Percentiles rank a stretch among this genome's conserved stretches.
Conservation (phyloP, 2,888 invertebrate species). For the Druceiella hillmani region DNA sequence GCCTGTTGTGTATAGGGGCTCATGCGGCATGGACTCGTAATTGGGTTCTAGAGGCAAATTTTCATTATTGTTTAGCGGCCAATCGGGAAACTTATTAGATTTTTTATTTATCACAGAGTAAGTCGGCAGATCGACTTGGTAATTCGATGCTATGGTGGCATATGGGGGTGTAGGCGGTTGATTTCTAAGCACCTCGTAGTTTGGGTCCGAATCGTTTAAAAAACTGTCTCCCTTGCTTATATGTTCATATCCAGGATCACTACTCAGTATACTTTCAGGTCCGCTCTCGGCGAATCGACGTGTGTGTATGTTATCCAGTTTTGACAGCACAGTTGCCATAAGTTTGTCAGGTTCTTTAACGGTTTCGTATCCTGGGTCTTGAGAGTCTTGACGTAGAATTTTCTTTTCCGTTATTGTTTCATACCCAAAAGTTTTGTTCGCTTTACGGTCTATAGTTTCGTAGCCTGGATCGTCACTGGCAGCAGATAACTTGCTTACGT, state of each 20-base stretch:
- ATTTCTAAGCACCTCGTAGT: slow-evolving; percentile 70
- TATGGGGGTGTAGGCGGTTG: slow-evolving; percentile 49
- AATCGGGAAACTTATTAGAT: slow-evolving; percentile 47
- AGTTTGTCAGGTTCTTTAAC: slow-evolving; percentile 41
- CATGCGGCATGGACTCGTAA: slow-evolving; percentile 69
- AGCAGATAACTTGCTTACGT: slow-evolving; percentile 25
- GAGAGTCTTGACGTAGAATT: slow-evolving; percentile 38
- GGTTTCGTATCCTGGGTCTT: slow-evolving; percentile 63
- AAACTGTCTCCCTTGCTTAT: slow-evolving; percentile 46
- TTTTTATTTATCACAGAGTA: slow-evolving; percentile 55
- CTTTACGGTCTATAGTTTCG: slow-evolving; percentile 46
- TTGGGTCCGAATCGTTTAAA: slow-evolving; percentile 65
- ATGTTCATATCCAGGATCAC: slow-evolving; percentile 71
- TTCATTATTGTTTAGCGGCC: slow-evolving; percentile 46
- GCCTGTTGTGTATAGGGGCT: slow-evolving; percentile 58
- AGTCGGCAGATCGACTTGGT: slow-evolving; percentile 41
- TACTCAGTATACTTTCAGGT: slow-evolving; percentile 54
- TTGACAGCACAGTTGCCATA: slow-evolving; percentile 29
- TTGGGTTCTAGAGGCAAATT: slow-evolving; percentile 62
- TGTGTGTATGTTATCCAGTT: slow-evolving; percentile 35
- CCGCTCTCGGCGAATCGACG: slow-evolving; percentile 50
- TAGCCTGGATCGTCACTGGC: slow-evolving; percentile 48
- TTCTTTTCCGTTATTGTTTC: slow-evolving; percentile 52
- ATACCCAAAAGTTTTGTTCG: slow-evolving; percentile 51
- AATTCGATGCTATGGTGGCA: slow-evolving; percentile 43